Conservation (phyloP, 1,140 invertebrate genomes). For the Drosophila suzukii region DNA sequence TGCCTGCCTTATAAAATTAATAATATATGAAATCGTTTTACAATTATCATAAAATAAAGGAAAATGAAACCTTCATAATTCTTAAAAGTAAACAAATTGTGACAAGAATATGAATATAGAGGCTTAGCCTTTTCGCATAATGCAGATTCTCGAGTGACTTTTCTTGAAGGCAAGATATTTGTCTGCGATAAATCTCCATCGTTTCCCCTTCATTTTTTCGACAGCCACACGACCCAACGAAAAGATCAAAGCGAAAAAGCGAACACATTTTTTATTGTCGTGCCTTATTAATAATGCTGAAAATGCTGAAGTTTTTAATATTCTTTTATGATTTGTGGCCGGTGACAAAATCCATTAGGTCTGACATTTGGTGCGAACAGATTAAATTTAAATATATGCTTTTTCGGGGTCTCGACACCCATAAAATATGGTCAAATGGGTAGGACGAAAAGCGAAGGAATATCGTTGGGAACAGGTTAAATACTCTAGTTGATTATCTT, state of each 20-base stretch:
- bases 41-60: conserved; percentile 36
- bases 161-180: conserved; percentile 72
- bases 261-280: conserved; percentile 63
- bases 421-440: conserved; percentile 17
- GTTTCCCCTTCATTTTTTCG: conserved; percentile 43
- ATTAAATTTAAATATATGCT: conserved; percentile 62
- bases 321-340: conserved; percentile 70
- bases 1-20: conserved; percentile 16
- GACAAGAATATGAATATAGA: conserved; percentile 31
- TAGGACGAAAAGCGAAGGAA: conserved; percentile 7
- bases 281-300: conserved; percentile 70
- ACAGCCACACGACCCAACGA: conserved; percentile 66
- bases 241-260: conserved; percentile 62
- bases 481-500: conserved; percentile 3
- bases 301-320: conserved; percentile 45
- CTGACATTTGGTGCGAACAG: conserved; percentile 75
- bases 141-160: conserved; percentile 52
- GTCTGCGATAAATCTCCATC: conserved; percentile 67
- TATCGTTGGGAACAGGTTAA: conserved; percentile 3
- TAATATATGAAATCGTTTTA: conserved; percentile 16
- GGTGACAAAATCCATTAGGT: conserved; percentile 75
- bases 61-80: conserved; percentile 32
- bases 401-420: conserved; percentile 11
- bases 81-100: conserved; percentile 27
- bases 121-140: conserved; percentile 64